Base-by-base conservation (phyloP, 2,113 vertebrate species). In the Scolopax mira region DNA sequence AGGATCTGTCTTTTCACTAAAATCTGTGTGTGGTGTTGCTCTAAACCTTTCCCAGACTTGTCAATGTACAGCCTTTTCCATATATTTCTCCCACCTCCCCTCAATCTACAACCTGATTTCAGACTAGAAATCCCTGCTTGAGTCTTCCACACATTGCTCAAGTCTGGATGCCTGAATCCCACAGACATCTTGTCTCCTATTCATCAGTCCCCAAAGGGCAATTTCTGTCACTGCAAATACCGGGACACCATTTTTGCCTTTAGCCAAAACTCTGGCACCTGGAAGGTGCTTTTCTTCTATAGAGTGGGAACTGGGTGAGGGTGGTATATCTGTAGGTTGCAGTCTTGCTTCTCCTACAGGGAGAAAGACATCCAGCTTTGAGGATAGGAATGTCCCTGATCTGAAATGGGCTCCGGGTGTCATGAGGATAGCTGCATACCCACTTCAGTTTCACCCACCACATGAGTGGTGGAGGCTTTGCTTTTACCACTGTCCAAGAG, bases 51-150 rank as follows among this genome's bases (percentile, higher is more conserved):
- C 64, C 48, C 35, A 77, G 37, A 30, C 11, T 62, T 57, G 12
- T 24, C 58, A 77, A 9, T 10, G 33, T 2, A 62, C 9, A 66
- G 28, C 24, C 4, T 86, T 74, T 62, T 37, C 66, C 44, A 21
- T 13, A 13, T 2, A 1, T 7, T 42, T 57, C 10, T 5, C 17
- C 9, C 21, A 10, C 3, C 12, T 14, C 15, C 11, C 54, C 22
- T 44, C 37, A 30, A 28, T 5, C 35, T 21, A 66, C n/a, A 79
- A 35, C 18, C 35, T 46, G 3, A 7, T 71, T 85, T 66, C 31
- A 79, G 54, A 9, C 62, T 37, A 74, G n/a, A 84, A 92, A 88
- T 48, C 51, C 13, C 17, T 48, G 28, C 16, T n/a, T 69, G 7
- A 83, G 33, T 13, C 37, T 80, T 60, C 48, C 10, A 8, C 9